Evolutionary conservation across 2,797 vertebrate species (phyloP).

Genomic region (Bothrops alternatus): DNA sequence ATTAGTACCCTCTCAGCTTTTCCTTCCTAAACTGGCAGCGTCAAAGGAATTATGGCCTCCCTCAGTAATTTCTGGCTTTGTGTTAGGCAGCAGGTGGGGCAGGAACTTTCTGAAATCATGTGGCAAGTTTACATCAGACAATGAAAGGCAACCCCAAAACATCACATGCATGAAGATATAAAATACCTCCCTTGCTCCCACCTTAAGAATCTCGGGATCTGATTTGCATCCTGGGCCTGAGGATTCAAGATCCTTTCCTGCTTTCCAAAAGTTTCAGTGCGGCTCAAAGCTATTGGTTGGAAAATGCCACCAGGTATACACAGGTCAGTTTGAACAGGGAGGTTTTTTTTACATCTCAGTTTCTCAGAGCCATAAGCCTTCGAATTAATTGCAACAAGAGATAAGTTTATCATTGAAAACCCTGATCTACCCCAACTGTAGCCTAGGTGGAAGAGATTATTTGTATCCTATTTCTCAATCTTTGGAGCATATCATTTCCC

Average conservation of each 20-base stretch:
- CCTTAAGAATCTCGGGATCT: background rate
- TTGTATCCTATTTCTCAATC: constrained; percentile 32
- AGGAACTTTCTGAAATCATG: background rate
- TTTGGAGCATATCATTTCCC: background rate
- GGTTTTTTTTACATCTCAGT: background rate
- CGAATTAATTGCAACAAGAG: background rate
- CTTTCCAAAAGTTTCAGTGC: background rate
- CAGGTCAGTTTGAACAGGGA: background rate
- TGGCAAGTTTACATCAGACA: background rate
- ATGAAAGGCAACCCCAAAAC: background rate
- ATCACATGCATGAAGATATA: background rate
- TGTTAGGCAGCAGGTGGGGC: background rate
- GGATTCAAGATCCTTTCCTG: background rate
- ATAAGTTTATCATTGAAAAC: background rate
- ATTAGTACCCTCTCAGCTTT: background rate
- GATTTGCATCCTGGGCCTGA: background rate
- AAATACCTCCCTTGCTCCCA: background rate
- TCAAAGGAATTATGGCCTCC: background rate
- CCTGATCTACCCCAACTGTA: background rate
- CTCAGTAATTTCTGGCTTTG: background rate
- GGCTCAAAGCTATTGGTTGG: background rate
- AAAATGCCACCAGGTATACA: background rate
- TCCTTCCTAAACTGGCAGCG: background rate
- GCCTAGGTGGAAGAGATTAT: constrained; percentile 18
- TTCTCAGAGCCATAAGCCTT: background rate